Evolutionary conservation across 2,797 vertebrate genomes (phyloP), one percentile per base, ranked within the genome.

Genomic region (Arnoldichthys spilopterus): DNA sequence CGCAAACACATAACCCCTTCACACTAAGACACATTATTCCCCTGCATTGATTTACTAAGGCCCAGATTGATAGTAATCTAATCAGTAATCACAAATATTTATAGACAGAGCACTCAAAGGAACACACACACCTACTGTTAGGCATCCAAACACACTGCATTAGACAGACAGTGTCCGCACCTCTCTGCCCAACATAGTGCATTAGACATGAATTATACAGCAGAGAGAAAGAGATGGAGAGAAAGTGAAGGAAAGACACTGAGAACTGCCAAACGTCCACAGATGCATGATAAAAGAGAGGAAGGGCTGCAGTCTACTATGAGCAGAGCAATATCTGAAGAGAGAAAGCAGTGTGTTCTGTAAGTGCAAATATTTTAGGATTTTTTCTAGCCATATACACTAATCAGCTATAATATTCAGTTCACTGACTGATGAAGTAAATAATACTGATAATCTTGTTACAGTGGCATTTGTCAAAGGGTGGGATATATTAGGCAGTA

Each of bases 151-250:
- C 26, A 43, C 54, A 67, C 22, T 34, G n/a, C 61, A 56, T 26
- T 62, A 69, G 54, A 80, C 32, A n/a, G 47, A 54, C 72, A 43
- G 45, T 70, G 56, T 63, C 63, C 71, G 58, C 68, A 63, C 28
- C 56, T 63, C 70, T 77, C 63, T 54, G 64, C 62, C 67, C 67
- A 47, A 20, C 70, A 78, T 78, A 78, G 80, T 74, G 61, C 71
- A 78, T 77, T 74, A 82, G 34, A 78, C 37, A 68, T 73, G 63
- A 77, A 82, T 74, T 78, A 74, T 82, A 80, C 74, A 83, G 75
- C 43, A 64, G 6, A 54, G 56, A 74, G 54, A 59, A 22, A 64
- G 54, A 62, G 26, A n/a, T 12, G 58, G 24, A 56, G 26, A 66
- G 63, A 40, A 51, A 32, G 30, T 22, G 47, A 56, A 54, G 26